Percentiles rank a stretch among this genome's conserved stretches.
Evolutionary conservation across 2,113 vertebrate genomes (phyloP).

Genomic region (Coregonus clupeaformis): DNA sequence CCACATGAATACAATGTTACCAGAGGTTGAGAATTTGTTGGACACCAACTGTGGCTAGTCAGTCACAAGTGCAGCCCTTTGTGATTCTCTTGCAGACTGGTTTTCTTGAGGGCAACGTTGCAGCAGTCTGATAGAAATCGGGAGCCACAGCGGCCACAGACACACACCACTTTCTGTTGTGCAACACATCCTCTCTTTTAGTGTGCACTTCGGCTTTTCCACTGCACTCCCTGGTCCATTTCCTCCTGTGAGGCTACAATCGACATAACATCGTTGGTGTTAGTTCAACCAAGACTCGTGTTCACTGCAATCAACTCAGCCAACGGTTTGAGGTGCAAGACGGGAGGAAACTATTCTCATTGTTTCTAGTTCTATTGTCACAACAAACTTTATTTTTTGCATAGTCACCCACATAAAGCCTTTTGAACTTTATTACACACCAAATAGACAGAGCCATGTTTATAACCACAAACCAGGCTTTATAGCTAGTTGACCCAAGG

Average conservation of each 20-base stretch:
- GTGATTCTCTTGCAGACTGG: background rate
- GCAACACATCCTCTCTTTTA: constrained; percentile 74
- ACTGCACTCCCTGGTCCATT: constrained; percentile 34
- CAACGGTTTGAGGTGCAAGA: no score
- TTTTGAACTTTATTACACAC: no score
- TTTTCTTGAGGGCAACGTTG: constrained; percentile 8
- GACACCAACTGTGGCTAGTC: no score
- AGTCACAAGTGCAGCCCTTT: background rate
- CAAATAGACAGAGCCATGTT: no score
- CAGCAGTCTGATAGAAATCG: constrained; percentile 23
- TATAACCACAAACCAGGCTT: no score
- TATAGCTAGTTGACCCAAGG: background rate
- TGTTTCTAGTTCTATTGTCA: no score
- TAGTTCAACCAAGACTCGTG: no score
- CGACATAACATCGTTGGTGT: background rate
- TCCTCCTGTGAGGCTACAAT: constrained; percentile 16
- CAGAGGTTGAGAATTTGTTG: no score
- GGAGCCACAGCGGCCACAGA: constrained; percentile 25
- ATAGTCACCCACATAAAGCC: no score
- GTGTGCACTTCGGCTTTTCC: constrained; percentile 53
- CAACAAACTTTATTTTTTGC: no score
- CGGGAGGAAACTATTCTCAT: no score
- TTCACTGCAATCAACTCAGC: no score
- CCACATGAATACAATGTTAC: background rate
- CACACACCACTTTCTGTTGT: constrained; percentile 70